Conservation (phyloP, 2,113 vertebrate genomes). For the Oryzias curvinotus region DNA sequence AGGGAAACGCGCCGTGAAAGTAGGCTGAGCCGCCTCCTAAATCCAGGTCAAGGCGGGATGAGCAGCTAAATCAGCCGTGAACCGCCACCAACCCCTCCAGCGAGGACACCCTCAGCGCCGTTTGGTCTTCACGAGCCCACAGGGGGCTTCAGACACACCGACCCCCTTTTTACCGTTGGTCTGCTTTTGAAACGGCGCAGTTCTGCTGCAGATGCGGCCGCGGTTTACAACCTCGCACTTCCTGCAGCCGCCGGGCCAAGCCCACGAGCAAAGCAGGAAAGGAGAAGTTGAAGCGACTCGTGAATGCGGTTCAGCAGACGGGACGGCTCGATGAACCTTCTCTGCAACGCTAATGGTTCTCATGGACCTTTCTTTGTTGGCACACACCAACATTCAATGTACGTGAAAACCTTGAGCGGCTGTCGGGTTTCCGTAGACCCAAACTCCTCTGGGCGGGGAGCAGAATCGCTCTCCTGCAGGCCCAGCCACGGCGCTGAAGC, state of each 20-base stretch:
- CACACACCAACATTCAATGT: background rate
- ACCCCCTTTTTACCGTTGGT: background rate
- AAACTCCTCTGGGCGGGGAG: too few species aligned
- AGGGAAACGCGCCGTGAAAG: constrained; percentile 36
- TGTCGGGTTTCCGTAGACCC: too few species aligned
- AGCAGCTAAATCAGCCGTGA: constrained; percentile 47
- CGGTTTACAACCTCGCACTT: constrained; percentile 9
- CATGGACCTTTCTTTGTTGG: too few species aligned
- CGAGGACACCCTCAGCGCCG: constrained; percentile 17
- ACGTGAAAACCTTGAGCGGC: too few species aligned
- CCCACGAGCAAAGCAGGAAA: constrained; percentile 19
- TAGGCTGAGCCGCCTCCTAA: constrained; percentile 20
- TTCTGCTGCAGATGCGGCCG: constrained; percentile 5
- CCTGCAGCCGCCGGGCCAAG: constrained; percentile 15
- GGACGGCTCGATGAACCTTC: background rate
- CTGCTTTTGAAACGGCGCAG: background rate
- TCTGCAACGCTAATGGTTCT: background rate
- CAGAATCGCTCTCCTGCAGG: too few species aligned
- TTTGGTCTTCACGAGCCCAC: background rate
- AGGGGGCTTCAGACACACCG: background rate
- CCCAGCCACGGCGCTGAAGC: too few species aligned
- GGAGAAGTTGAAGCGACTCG: constrained; percentile 28
- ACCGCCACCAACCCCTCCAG: constrained; percentile 35
- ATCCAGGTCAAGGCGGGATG: constrained; percentile 61
- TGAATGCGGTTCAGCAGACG: background rate